phyloP scores from a whole-genome alignment of 2,797 vertebrate species.

The Botia almorhae region DNA sequence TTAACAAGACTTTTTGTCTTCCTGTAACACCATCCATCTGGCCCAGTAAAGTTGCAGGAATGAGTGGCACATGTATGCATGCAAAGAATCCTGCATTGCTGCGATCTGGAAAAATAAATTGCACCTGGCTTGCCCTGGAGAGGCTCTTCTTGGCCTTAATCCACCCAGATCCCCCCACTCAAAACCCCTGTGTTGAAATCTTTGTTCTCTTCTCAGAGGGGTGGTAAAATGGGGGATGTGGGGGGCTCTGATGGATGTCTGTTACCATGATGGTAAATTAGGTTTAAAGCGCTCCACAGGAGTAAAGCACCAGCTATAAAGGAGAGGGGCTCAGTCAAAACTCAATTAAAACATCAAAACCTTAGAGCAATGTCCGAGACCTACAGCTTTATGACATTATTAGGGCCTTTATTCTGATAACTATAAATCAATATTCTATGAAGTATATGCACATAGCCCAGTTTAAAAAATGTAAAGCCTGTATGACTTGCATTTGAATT shows the following conservation, averaged over 20 bases:
- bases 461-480: background rate
- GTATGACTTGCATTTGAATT: background rate
- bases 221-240: constrained; percentile 52
- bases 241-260: constrained; percentile 45
- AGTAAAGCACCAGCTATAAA: constrained; percentile 34
- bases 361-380: constrained; percentile 63
- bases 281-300: constrained; percentile 55
- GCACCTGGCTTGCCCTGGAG: constrained; percentile 54
- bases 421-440: background rate
- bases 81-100: constrained; percentile 26
- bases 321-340: constrained; percentile 50
- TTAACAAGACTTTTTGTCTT: constrained; percentile 46
- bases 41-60: constrained; percentile 44
- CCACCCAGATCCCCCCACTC: constrained; percentile 26
- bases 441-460: background rate
- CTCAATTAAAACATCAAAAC: constrained; percentile 72
- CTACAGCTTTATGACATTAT: constrained; percentile 34
- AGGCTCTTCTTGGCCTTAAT: constrained; percentile 52
- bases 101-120: constrained; percentile 45
- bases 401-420: background rate
- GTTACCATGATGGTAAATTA: constrained; percentile 49
- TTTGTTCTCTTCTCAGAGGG: constrained; percentile 59
- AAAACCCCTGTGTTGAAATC: constrained; percentile 47
- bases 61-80: constrained; percentile 48
- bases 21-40: constrained; percentile 43